These are phyloP conservation scores for Eristalinus sepulchralis DNA, from an alignment of 2,888 invertebrate species.

Conservation along the genomic window DNA sequence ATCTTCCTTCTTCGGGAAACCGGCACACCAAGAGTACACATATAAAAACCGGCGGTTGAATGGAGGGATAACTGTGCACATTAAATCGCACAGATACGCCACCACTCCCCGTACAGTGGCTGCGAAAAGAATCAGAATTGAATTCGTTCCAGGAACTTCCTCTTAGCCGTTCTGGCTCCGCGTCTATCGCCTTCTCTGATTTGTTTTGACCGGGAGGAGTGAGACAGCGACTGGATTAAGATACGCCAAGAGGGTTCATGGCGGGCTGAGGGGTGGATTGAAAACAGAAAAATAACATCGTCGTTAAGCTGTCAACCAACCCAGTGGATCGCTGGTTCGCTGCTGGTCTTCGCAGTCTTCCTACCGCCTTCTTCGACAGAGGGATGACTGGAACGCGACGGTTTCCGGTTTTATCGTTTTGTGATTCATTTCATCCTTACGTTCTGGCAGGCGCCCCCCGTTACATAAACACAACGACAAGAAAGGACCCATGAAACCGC, in stretches of 20 bases:
- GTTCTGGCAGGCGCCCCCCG: not conserved
- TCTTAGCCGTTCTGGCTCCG: not conserved
- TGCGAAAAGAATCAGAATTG: conserved; percentile 43
- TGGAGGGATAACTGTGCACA: conserved; percentile 63
- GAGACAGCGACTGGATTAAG: conserved; percentile 45
- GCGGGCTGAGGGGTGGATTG: not conserved
- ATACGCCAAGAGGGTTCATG: not conserved
- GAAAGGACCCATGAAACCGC: conserved; percentile 31
- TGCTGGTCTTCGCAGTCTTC: not conserved
- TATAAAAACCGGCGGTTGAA: conserved; percentile 8
- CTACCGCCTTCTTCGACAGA: not conserved
- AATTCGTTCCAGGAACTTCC: conserved; percentile 59
- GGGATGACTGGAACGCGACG: conserved; percentile 27
- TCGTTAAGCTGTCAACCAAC: conserved; percentile 52
- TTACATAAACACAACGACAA: conserved; percentile 52
- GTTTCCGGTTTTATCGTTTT: conserved; percentile 60
- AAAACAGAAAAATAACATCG: conserved; percentile 28
- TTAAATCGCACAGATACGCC: conserved; percentile 52
- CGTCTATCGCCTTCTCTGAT: conserved; percentile 22
- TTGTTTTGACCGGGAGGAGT: conserved; percentile 33
- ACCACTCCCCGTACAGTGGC: conserved; percentile 1
- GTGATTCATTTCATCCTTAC: conserved; percentile 65
- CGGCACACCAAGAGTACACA: conserved; percentile 12
- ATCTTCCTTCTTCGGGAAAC: conserved; percentile 55
- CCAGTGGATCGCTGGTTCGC: not conserved